A percentile compares a stretch with the other conserved stretches of the same genome.
Conservation (phyloP, 2,888 invertebrate genomes). For the Sarcophaga variegata region DNA sequence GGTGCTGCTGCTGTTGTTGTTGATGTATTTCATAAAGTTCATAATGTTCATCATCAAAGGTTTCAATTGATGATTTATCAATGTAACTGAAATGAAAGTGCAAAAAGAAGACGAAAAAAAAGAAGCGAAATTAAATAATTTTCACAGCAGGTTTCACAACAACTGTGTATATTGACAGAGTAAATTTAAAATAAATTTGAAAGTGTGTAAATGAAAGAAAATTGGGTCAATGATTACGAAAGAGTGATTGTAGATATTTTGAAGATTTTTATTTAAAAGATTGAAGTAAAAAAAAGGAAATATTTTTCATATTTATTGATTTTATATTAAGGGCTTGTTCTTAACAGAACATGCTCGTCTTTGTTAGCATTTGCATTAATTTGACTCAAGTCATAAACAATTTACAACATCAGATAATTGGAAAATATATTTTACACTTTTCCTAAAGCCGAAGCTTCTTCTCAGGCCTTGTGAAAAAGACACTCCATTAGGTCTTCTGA, state of each 20-base stretch:
- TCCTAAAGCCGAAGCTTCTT: too few relatives aligned
- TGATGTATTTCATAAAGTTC: slow-evolving; percentile 63
- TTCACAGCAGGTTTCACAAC: background rate
- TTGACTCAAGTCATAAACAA: too few relatives aligned
- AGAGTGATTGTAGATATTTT: background rate
- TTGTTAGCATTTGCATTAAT: too few relatives aligned
- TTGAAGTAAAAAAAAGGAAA: too few relatives aligned
- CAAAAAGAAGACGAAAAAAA: background rate
- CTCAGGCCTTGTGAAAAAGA: too few relatives aligned
- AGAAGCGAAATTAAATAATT: background rate
- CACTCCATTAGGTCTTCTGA: too few relatives aligned
- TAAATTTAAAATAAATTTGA: background rate
- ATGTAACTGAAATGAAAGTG: slow-evolving; percentile 74
- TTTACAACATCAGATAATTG: too few relatives aligned
- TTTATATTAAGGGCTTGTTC: too few relatives aligned
- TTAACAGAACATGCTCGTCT: too few relatives aligned
- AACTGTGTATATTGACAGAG: background rate
- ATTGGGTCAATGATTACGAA: background rate
- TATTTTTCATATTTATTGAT: too few relatives aligned
- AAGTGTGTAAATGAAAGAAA: background rate
- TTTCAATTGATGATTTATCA: slow-evolving; percentile 75
- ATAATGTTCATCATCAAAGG: slow-evolving; percentile 73
- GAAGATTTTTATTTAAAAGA: too few relatives aligned
- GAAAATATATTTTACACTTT: too few relatives aligned
- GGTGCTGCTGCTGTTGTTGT: slow-evolving; percentile 65